A percentile compares a stretch with the other conserved stretches of the same genome.
Evolutionary conservation across 2,888 invertebrate genomes (phyloP).

Genomic region (Panorpa germanica): DNA sequence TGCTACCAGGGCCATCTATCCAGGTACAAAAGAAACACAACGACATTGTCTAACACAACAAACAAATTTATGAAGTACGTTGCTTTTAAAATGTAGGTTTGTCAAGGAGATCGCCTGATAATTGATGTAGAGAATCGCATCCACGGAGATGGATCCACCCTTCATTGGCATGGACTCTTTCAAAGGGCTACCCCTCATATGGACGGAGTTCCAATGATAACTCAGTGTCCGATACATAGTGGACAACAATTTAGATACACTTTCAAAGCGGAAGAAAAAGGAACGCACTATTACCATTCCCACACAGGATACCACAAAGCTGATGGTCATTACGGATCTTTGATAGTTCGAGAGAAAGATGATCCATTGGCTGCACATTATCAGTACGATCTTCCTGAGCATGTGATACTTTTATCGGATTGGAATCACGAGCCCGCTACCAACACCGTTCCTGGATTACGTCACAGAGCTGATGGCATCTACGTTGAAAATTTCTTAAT

Average conservation of each 20-base stretch:
- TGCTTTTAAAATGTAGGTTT: slow-evolving; percentile 34
- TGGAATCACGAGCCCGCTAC: slow-evolving; percentile 49
- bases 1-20: slow-evolving; percentile 27
- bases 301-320: slow-evolving; percentile 51
- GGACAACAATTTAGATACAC: slow-evolving; percentile 46
- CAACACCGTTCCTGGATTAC: slow-evolving; percentile 17
- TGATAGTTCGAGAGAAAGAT: slow-evolving; percentile 43
- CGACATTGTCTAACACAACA: not conserved
- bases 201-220: slow-evolving; percentile 70
- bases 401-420: slow-evolving; percentile 53
- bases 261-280: slow-evolving; percentile 46
- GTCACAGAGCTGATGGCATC: slow-evolving; percentile 13
- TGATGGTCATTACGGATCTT: slow-evolving; percentile 59
- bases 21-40: slow-evolving; percentile 18
- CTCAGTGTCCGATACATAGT: slow-evolving; percentile 63
- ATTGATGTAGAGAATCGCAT: slow-evolving; percentile 63
- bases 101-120: slow-evolving; percentile 55
- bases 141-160: slow-evolving; percentile 53
- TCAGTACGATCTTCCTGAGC: slow-evolving; percentile 50
- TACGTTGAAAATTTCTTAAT: slow-evolving; percentile 17
- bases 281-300: slow-evolving; percentile 65
- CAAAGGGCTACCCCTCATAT: slow-evolving; percentile 56
- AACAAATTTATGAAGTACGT: not conserved
- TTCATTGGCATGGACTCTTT: slow-evolving; percentile 83
- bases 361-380: slow-evolving; percentile 42